Conservation (phyloP, 2,797 vertebrate species). For the Phoebastria nigripes region DNA sequence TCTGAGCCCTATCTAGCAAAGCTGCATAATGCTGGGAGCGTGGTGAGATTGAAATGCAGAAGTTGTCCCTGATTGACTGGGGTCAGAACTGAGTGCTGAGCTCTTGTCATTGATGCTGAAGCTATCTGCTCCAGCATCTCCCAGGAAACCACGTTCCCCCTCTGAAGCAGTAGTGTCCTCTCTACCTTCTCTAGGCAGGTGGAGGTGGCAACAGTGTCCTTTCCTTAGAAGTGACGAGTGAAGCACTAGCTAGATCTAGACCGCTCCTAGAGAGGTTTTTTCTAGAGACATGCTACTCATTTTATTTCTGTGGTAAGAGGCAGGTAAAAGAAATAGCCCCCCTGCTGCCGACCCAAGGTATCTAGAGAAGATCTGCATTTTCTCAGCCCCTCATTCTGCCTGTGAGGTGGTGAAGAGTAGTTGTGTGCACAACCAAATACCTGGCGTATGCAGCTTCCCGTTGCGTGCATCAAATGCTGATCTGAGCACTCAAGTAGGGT, state of each 20-base stretch:
- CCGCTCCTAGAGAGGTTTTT: background rate
- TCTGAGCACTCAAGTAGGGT: background rate
- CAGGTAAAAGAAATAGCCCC: fast-evolving
- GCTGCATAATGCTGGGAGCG: background rate
- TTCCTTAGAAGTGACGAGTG: background rate
- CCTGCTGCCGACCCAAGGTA: fast-evolving
- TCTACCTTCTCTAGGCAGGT: background rate
- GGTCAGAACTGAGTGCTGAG: background rate
- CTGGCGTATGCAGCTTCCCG: fast-evolving
- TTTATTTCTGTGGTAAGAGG: background rate
- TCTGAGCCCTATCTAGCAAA: background rate
- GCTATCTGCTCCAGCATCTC: background rate
- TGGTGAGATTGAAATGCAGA: background rate
- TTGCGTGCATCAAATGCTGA: fast-evolving
- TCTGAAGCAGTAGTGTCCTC: background rate
- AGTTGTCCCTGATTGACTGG: background rate
- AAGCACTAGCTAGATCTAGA: background rate
- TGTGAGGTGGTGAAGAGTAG: background rate
- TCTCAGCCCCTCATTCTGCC: background rate
- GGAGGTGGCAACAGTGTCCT: background rate
- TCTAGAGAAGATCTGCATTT: background rate
- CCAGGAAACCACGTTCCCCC: background rate
- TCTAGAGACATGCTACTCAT: background rate
- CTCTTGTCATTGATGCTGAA: background rate
- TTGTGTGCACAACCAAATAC: background rate